Evolutionary conservation across 2,113 vertebrate species (phyloP).

Genomic region (Tragelaphus buxtoni): DNA sequence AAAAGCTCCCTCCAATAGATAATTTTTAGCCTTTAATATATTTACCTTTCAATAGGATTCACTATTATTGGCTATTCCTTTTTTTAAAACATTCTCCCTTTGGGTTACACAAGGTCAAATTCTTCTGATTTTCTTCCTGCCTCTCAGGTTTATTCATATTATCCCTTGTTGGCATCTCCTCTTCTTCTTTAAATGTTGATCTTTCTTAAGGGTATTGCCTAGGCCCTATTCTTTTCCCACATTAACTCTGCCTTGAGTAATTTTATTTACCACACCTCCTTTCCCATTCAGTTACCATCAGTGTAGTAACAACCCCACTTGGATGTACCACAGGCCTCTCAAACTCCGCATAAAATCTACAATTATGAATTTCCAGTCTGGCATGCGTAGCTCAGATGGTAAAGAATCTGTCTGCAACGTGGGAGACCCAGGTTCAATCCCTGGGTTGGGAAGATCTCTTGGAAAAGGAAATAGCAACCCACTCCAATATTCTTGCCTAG

Average conservation of each 20-base stretch:
- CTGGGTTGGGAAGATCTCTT: not conserved
- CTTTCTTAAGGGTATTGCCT: not conserved
- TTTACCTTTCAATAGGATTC: not conserved
- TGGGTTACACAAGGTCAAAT: not conserved
- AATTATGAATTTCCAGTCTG: not conserved
- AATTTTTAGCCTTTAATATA: not conserved
- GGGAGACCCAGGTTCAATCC: not conserved
- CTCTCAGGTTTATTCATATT: not conserved
- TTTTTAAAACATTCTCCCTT: not conserved
- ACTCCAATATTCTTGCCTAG: not conserved
- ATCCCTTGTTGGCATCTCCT: not conserved
- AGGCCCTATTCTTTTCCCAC: not conserved
- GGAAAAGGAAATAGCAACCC: not conserved
- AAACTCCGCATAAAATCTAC: not conserved
- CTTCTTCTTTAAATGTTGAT: not conserved
- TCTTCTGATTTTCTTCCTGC: not conserved
- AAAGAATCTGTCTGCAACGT: not conserved
- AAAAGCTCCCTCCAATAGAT: not conserved
- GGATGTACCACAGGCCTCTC: not conserved
- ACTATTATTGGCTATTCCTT: not conserved
- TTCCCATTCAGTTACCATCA: not conserved
- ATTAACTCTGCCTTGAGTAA: not conserved
- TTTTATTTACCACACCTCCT: not conserved
- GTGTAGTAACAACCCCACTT: not conserved
- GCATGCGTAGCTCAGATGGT: accelerated